A percentile compares a stretch with the other conserved stretches of the same genome.
phyloP scores from a whole-genome alignment of 2,113 vertebrate genomes.

The Esox niger region DNA sequence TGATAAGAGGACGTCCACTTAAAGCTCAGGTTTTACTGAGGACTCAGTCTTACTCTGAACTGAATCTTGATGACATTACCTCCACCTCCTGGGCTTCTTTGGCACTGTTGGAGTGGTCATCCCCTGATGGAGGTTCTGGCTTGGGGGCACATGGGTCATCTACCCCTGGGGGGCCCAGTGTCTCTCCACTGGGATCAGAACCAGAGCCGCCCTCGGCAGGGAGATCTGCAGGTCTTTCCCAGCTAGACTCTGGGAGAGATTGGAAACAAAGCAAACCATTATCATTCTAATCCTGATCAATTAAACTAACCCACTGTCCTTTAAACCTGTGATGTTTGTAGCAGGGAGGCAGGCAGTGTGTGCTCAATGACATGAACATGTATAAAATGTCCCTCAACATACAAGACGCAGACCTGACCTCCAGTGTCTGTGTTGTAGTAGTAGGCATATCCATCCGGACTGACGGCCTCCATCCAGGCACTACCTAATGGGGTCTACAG shows the following conservation, averaged over 20 bases:
- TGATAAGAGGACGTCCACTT: too few relatives aligned
- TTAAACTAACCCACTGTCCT: too few relatives aligned
- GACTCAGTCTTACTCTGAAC: conserved; percentile 72
- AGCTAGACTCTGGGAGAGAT: conserved; percentile 82
- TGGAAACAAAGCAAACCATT: neutral
- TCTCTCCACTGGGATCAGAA: conserved; percentile 18
- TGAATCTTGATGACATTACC: conserved; percentile 62
- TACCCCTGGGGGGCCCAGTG: conserved; percentile 19
- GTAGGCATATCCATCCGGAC: conserved; percentile 86
- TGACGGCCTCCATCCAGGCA: conserved; percentile 84
- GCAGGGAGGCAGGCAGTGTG: too few relatives aligned
- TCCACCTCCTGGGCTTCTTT: conserved; percentile 22
- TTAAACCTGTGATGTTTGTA: too few relatives aligned
- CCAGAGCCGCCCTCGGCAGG: conserved; percentile 9
- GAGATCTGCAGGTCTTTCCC: conserved; percentile 85
- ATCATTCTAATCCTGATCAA: too few relatives aligned
- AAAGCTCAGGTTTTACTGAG: neutral
- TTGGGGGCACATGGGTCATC: conserved; percentile 42
- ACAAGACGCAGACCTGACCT: too few relatives aligned
- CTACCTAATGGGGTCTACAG: conserved; percentile 44
- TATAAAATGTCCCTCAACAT: too few relatives aligned
- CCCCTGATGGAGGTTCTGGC: conserved; percentile 55
- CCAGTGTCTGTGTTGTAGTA: conserved; percentile 90
- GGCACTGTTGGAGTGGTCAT: conserved; percentile 45
- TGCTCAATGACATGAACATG: too few relatives aligned